phyloP scores from a whole-genome alignment of 2,888 invertebrate genomes.

The Leptinotarsa juncta region DNA sequence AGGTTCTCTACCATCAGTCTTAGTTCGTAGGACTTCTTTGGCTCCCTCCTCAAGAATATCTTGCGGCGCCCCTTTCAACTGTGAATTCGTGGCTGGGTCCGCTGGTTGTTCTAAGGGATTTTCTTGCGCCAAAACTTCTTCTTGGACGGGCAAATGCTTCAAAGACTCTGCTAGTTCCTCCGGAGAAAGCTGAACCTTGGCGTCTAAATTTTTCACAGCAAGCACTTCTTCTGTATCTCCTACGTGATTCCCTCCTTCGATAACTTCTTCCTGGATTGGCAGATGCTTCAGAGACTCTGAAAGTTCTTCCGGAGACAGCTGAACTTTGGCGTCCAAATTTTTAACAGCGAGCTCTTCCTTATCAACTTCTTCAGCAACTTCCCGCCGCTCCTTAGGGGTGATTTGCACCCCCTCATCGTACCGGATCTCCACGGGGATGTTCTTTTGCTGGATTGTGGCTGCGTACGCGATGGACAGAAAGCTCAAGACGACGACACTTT shows the following conservation, averaged over 20 bases:
- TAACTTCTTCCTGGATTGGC: slow-evolving; percentile 23
- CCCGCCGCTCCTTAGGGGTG: slow-evolving; percentile 19
- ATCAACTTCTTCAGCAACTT: slow-evolving; percentile 22
- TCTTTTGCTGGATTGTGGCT: slow-evolving; percentile 48
- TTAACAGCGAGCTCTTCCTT: slow-evolving; percentile 50
- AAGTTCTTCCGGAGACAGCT: slow-evolving; percentile 51
- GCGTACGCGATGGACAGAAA: slow-evolving; percentile 28
- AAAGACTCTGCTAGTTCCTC: slow-evolving; percentile 42
- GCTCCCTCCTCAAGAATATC: background rate
- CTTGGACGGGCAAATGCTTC: slow-evolving; percentile 37
- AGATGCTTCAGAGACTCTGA: slow-evolving; percentile 38
- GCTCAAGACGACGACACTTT: slow-evolving; percentile 44
- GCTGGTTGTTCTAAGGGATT: slow-evolving; percentile 22
- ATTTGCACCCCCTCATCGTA: slow-evolving; percentile 50
- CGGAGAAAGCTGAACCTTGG: slow-evolving; percentile 54
- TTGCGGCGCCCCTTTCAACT: background rate
- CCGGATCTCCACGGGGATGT: slow-evolving; percentile 59
- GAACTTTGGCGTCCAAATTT: slow-evolving; percentile 57
- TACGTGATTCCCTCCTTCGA: background rate
- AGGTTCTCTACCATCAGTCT: background rate
- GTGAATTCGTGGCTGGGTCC: background rate
- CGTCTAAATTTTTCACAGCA: slow-evolving; percentile 53
- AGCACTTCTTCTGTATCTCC: background rate
- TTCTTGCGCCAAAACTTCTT: slow-evolving; percentile 6
- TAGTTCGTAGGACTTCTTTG: background rate